Evolutionary conservation across 2,113 vertebrate species (phyloP).

Genomic region (Laticauda laticaudata): DNA sequence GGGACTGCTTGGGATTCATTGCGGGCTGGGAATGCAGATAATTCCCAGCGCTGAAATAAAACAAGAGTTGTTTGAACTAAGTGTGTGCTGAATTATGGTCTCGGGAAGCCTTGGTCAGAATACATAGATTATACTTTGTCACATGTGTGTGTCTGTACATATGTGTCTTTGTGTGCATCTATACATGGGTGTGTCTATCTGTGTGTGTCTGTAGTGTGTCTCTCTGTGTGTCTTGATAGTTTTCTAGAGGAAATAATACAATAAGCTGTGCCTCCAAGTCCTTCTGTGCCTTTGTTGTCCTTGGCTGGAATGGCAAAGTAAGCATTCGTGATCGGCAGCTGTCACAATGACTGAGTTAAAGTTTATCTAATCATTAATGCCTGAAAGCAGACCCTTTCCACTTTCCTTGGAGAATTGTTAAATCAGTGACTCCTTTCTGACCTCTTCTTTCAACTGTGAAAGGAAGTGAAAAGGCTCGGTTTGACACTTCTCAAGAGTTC

Average conservation of each 20-base stretch:
- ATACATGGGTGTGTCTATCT: too few relatives aligned
- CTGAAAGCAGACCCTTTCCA: slow-evolving; percentile 22
- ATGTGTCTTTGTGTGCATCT: too few relatives aligned
- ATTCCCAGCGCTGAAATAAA: too few relatives aligned
- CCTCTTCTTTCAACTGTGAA: slow-evolving; percentile 41
- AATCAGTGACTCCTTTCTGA: slow-evolving; percentile 40
- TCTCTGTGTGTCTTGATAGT: background rate
- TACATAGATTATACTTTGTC: too few relatives aligned
- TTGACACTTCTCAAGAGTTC: slow-evolving; percentile 17
- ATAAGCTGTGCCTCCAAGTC: background rate
- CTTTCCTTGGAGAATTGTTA: slow-evolving; percentile 26
- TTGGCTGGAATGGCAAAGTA: background rate
- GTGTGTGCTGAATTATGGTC: too few relatives aligned
- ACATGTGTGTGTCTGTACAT: too few relatives aligned
- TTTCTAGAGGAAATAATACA: background rate
- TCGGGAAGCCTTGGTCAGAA: too few relatives aligned
- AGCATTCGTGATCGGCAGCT: background rate
- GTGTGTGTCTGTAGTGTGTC: background rate
- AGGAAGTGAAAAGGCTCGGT: slow-evolving; percentile 13
- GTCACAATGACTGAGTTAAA: background rate
- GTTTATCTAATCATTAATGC: slow-evolving; percentile 42
- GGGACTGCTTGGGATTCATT: too few relatives aligned
- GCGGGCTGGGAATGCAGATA: too few relatives aligned
- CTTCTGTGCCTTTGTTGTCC: slow-evolving; percentile 1
- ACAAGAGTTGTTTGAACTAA: too few relatives aligned